phyloP scores from a whole-genome alignment of 2,113 vertebrate genomes.

The Raphicerus campestris region DNA sequence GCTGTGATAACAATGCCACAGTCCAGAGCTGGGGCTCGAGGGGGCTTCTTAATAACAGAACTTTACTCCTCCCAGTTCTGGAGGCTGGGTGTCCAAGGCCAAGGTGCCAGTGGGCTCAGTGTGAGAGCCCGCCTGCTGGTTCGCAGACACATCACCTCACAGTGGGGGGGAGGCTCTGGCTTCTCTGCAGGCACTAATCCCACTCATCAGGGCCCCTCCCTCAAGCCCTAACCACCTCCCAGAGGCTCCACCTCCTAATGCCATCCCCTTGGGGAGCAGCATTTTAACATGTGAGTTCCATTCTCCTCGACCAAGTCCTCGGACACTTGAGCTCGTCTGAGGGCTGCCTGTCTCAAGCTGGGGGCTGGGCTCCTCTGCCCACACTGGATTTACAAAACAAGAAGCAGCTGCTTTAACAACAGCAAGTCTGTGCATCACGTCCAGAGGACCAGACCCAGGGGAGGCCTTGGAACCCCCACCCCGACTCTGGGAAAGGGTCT shows the following conservation, averaged over 20 bases:
- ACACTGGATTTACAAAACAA: not conserved
- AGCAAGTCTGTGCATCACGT: no score
- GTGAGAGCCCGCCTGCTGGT: not conserved
- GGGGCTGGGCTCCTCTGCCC: not conserved
- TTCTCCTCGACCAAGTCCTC: not conserved
- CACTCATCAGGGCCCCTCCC: not conserved
- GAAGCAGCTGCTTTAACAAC: not conserved
- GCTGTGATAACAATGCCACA: not conserved
- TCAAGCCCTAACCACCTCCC: no score
- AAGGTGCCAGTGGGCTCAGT: fast-evolving
- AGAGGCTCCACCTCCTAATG: not conserved
- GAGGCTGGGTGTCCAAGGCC: not conserved
- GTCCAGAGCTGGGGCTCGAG: not conserved
- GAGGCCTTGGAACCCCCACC: not conserved
- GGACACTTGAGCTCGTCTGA: not conserved
- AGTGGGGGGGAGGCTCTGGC: not conserved
- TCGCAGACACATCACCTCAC: not conserved
- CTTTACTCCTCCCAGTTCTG: not conserved
- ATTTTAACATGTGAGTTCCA: not conserved
- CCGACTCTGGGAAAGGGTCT: not conserved
- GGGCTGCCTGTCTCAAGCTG: no score
- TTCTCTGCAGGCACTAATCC: not conserved
- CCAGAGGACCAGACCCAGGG: not conserved
- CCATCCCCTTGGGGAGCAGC: not conserved
- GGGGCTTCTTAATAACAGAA: not conserved